These are phyloP conservation scores for Ondatra zibethicus DNA, from an alignment of 2,113 vertebrate genomes.

Conservation along the genomic window DNA sequence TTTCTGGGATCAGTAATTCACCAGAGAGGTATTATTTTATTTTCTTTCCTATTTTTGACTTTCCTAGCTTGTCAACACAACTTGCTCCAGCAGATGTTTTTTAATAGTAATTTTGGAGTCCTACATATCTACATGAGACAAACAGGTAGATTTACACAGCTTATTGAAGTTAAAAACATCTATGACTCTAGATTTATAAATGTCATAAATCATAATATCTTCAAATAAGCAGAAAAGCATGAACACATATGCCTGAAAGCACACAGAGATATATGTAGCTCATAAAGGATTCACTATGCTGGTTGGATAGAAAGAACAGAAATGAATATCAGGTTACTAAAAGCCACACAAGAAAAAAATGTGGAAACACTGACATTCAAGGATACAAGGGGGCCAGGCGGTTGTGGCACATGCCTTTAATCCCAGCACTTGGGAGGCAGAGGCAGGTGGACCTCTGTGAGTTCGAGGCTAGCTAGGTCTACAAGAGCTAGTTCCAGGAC, in stretches of 20 bases:
- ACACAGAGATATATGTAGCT: neutral
- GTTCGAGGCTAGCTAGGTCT: too few species aligned
- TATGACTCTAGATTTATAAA: neutral
- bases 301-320: neutral
- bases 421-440: too few species aligned
- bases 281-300: neutral
- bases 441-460: too few species aligned
- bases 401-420: too few species aligned
- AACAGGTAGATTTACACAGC: neutral
- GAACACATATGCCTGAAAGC: neutral
- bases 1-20: neutral
- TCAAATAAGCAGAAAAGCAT: neutral
- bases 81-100: conserved; percentile 6
- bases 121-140: neutral
- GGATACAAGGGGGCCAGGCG: fast-evolving
- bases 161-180: neutral
- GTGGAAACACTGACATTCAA: neutral
- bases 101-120: neutral
- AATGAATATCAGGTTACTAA: neutral
- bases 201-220: neutral
- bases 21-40: neutral
- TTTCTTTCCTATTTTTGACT: conserved; percentile 12
- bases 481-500: too few species aligned
- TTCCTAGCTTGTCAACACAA: conserved; percentile 12
- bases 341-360: conserved; percentile 23